Evolutionary conservation across 1,140 invertebrate species (phyloP), one percentile per base, ranked within the genome.

Genomic region (Araneus ventricosus): DNA sequence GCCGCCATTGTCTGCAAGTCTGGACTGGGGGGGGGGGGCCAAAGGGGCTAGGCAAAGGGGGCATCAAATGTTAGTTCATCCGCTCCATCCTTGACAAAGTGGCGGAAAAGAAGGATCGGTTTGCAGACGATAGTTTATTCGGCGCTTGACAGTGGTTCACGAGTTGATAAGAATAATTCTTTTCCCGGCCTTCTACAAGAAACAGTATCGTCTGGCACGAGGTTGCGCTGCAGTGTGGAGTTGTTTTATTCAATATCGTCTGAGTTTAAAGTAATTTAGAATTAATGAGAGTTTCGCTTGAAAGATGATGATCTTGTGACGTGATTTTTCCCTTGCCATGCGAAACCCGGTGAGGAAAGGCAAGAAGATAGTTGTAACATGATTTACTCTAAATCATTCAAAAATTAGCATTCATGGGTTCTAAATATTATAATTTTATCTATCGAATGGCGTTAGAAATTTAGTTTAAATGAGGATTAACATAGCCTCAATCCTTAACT

Each of bases 61-160:
- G 67, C 67, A 75, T 75, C 67, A 30, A 75, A 37, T 75, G 67
- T 75, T 75, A 75, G 67, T 75, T 75, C 67, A 75, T 75, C 67
- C 67, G 67, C 67, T 75, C 30, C 67, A 30, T 34, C 67, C 67
- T 34, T 75, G 67, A 75, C 67, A 75, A 75, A 75, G 67, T 75
- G 30, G 67, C 67, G 67, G 67, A 75, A 75, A 75, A 75, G 67
- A 75, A 75, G 67, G 67, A 75, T 75, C 27, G 67, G 67, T 75
- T 75, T 75, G 67, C 67, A 75, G 67, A 30, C 30, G 67, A 75
- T 75, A 75, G 67, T 75, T 75, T 75, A 75, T 75, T 75, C 67
- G 8, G 30, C 17, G 27, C 30, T 34, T 75, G 67, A 75, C 67
- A 75, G 67, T 34, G 67, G 67, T 75, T 75, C 67, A 34, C 34